Conservation (phyloP, 2,888 invertebrate species). For the Oscheius onirici region DNA sequence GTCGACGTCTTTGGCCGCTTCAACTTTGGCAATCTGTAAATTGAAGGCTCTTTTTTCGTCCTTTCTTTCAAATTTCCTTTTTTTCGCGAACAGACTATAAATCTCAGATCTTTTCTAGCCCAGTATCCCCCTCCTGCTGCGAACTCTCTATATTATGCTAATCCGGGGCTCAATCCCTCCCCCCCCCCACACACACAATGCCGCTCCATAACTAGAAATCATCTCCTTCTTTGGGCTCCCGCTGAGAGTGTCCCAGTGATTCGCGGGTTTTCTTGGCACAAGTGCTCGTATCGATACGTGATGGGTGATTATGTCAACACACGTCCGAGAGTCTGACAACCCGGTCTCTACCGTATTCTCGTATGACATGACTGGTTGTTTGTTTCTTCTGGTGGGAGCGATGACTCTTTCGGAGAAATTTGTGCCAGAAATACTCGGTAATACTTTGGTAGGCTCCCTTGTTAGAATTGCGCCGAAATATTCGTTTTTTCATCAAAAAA, state of each 20-base stretch:
- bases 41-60: not conserved
- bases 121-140: conserved; percentile 25
- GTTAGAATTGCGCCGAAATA: no score
- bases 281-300: conserved; percentile 28
- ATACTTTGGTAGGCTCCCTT: no score
- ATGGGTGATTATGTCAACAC: conserved; percentile 30
- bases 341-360: conserved; percentile 27
- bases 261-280: conserved; percentile 27
- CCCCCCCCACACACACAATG: conserved; percentile 5
- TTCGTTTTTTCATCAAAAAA: no score
- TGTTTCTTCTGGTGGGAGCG: conserved; percentile 19
- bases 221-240: not conserved
- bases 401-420: not conserved
- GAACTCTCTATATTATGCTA: conserved; percentile 31
- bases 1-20: not conserved
- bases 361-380: conserved; percentile 25
- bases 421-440: not conserved
- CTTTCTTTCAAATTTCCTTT: no score
- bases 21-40: conserved; percentile 10
- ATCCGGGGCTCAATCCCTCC: conserved; percentile 8
- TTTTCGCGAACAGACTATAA: not conserved
- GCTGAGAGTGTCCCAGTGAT: not conserved
- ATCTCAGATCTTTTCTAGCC: conserved; percentile 5
- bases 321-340: conserved; percentile 24
- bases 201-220: conserved; percentile 3